Conservation (phyloP, 2,113 vertebrate genomes). For the Ptyas mucosa region DNA sequence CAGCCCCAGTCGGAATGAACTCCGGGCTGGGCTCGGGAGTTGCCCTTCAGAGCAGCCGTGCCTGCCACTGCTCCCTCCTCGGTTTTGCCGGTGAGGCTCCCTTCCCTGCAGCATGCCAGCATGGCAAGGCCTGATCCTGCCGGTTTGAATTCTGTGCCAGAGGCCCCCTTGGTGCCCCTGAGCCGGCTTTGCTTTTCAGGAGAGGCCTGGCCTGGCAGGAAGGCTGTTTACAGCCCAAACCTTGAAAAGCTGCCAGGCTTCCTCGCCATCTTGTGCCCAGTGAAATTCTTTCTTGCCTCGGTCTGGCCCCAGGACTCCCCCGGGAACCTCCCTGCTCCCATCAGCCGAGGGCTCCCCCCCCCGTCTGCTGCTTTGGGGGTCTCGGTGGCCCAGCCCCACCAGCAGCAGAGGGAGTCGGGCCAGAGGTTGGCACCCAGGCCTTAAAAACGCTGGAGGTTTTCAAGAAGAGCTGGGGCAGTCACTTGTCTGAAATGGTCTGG, state of each 20-base stretch:
- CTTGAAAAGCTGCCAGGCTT: not conserved
- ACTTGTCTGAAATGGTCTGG: not conserved
- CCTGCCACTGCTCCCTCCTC: too few relatives aligned
- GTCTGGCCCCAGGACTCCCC: not conserved
- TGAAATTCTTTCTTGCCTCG: fast-evolving
- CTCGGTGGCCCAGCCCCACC: not conserved
- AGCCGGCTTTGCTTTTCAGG: not conserved
- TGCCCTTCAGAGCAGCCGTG: too few relatives aligned
- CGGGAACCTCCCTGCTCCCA: not conserved
- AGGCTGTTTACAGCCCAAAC: not conserved
- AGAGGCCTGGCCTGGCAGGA: not conserved
- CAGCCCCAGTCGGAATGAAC: not conserved
- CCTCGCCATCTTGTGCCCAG: not conserved
- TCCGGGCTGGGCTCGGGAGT: not conserved
- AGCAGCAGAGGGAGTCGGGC: not conserved
- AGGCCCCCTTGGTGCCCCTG: not conserved
- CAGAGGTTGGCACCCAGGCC: too few relatives aligned
- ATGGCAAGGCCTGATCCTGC: not conserved
- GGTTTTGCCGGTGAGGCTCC: not conserved
- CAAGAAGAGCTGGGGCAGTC: too few relatives aligned
- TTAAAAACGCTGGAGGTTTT: not conserved
- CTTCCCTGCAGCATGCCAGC: not conserved
- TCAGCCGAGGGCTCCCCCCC: too few relatives aligned
- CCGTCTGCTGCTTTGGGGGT: not conserved
- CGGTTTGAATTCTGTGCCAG: not conserved